Evolutionary conservation across 2,888 invertebrate species (phyloP).

Genomic region (Plagodis dolabraria): DNA sequence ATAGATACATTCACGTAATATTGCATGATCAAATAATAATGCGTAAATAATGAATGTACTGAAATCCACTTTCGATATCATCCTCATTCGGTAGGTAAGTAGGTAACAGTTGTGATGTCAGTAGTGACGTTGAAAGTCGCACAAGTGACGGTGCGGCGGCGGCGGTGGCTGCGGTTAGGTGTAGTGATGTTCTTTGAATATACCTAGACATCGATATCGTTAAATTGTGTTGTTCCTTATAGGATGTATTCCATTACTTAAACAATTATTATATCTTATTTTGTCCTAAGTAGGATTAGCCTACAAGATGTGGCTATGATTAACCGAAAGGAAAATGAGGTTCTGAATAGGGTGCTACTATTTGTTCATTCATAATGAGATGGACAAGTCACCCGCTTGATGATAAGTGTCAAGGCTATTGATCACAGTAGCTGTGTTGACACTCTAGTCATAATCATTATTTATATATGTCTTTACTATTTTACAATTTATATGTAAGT

Average conservation of each 20-base stretch:
- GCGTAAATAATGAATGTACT: slow-evolving; percentile 8
- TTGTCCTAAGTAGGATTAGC: background rate
- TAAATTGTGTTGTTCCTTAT: background rate
- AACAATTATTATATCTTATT: too few species aligned
- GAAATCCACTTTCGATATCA: slow-evolving; percentile 51
- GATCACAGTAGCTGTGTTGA: too few species aligned
- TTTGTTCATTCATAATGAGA: too few species aligned
- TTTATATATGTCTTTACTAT: too few species aligned
- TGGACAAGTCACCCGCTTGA: too few species aligned
- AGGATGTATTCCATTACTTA: too few species aligned
- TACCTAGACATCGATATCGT: slow-evolving; percentile 44
- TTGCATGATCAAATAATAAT: slow-evolving; percentile 2
- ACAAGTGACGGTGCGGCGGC: slow-evolving; percentile 49
- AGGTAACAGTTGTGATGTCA: slow-evolving; percentile 50
- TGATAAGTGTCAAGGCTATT: too few species aligned
- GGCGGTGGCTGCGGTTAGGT: slow-evolving; percentile 42
- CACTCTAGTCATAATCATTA: too few species aligned
- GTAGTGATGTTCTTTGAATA: slow-evolving; percentile 41
- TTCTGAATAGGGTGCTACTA: too few species aligned
- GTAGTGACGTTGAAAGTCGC: slow-evolving; percentile 41
- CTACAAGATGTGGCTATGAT: background rate
- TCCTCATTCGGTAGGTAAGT: slow-evolving; percentile 41
- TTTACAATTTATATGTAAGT: too few species aligned
- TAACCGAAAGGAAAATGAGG: background rate
- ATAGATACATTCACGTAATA: background rate